These are phyloP conservation scores for Oxyruncus cristatus DNA, from an alignment of 2,113 vertebrate species.

Conservation along the genomic window DNA sequence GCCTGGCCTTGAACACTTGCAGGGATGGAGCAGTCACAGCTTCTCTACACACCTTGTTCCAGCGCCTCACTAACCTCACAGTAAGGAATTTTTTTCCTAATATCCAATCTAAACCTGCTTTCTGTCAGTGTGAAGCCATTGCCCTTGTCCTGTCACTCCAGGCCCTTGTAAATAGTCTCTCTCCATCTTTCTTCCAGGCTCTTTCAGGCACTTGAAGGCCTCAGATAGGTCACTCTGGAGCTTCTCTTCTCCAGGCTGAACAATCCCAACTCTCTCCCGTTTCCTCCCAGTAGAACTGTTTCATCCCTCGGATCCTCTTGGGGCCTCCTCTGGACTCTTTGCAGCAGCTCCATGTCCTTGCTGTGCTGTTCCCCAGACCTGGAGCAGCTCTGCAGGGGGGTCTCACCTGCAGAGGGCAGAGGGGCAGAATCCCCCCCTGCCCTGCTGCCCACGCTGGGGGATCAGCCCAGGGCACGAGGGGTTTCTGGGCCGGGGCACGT, in stretches of 20 bases:
- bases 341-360: not conserved
- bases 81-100: accelerated
- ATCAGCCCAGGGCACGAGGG: not conserved
- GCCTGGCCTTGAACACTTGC: not conserved
- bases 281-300: not conserved
- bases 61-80: accelerated
- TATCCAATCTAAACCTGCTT: not conserved
- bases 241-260: not conserved
- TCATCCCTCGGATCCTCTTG: not conserved
- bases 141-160: not conserved
- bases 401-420: not conserved
- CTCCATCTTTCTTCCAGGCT: too few relatives aligned
- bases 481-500: not conserved
- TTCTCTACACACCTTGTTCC: not conserved
- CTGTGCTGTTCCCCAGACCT: not conserved
- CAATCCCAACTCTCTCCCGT: not conserved
- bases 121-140: not conserved
- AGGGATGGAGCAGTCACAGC: not conserved
- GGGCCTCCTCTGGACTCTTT: not conserved
- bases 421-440: not conserved
- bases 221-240: accelerated
- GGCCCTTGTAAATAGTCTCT: not conserved
- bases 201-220: accelerated
- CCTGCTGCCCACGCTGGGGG: not conserved
- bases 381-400: not conserved